phyloP scores from a whole-genome alignment of 2,113 vertebrate species.

The Prunella fulvescens region DNA sequence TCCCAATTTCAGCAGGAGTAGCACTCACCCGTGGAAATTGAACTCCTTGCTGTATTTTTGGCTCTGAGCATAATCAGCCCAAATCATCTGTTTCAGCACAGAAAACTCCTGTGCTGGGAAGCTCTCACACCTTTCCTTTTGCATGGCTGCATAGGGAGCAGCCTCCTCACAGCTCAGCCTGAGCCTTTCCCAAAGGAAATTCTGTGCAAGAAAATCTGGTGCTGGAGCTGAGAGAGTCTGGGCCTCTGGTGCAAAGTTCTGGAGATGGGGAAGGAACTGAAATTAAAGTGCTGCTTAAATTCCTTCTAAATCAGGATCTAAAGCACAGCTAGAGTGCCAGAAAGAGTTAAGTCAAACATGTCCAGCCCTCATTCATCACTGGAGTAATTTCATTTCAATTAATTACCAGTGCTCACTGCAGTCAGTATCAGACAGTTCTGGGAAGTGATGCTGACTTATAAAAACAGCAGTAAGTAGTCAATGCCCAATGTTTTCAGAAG shows the following conservation, averaged over 20 bases:
- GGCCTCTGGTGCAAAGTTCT: neutral
- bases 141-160: neutral
- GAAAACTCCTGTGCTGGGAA: neutral
- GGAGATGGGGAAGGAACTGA: neutral
- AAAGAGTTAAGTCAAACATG: neutral
- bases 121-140: neutral
- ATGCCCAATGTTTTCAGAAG: neutral
- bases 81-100: neutral
- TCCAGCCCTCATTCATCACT: neutral
- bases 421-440: neutral
- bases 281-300: neutral
- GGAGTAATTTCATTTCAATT: neutral
- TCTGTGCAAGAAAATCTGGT: fast-evolving
- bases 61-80: neutral
- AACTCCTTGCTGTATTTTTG: neutral
- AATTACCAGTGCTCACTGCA: neutral
- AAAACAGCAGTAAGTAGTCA: constrained; percentile 25
- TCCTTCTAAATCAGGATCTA: neutral
- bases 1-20: neutral
- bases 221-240: neutral
- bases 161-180: neutral
- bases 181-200: neutral
- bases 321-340: neutral
- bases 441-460: neutral
- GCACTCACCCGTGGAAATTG: neutral